A percentile compares a stretch with the other conserved stretches of the same genome.
These are phyloP conservation scores for Microplitis mediator DNA, from an alignment of 1,140 invertebrate species.

Conservation along the genomic window DNA sequence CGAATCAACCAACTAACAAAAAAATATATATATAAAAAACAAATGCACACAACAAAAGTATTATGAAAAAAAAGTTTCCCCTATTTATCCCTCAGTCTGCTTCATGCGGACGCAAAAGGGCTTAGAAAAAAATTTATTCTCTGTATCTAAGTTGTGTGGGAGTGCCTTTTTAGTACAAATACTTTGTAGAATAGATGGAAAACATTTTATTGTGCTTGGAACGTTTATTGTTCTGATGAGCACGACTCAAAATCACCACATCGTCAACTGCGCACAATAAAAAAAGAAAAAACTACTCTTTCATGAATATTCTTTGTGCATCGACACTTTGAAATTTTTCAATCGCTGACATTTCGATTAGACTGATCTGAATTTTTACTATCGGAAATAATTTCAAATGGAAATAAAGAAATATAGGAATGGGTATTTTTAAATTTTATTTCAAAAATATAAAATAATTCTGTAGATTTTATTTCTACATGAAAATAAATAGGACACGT, in stretches of 20 bases:
- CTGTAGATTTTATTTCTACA: background rate
- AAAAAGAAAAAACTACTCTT: background rate
- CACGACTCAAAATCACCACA: background rate
- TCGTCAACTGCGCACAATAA: background rate
- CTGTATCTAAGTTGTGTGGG: background rate
- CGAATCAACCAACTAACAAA: background rate
- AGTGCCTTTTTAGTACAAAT: background rate
- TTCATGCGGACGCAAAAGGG: background rate
- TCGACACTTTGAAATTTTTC: background rate
- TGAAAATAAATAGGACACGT: background rate
- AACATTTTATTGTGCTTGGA: background rate
- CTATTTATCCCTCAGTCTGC: background rate
- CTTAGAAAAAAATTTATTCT: background rate
- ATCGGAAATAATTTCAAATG: background rate
- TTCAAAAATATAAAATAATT: background rate
- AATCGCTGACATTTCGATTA: background rate
- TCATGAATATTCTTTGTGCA: no score
- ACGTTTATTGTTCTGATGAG: conserved; percentile 10
- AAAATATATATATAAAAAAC: background rate
- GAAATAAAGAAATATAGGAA: background rate
- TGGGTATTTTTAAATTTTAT: no score
- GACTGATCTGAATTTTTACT: no score
- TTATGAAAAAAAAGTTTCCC: background rate
- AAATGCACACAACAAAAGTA: no score
- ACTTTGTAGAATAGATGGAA: no score